These are phyloP conservation scores for Stomorhina lunata DNA, from an alignment of 2,888 invertebrate genomes.

Conservation along the genomic window DNA sequence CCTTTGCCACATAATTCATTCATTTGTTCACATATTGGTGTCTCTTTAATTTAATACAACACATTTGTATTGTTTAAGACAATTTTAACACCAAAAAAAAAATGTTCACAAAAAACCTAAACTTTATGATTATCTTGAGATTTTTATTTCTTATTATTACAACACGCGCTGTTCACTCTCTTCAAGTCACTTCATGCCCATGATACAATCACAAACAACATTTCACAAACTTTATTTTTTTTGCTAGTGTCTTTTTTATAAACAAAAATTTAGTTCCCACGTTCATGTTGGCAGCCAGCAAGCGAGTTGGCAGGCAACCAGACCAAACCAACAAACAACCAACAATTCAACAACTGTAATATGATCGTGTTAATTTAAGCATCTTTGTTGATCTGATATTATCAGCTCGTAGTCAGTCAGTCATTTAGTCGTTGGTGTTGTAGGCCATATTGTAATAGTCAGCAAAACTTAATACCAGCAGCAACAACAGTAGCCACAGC, in stretches of 20 bases:
- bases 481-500: constrained; percentile 24
- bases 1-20: constrained; percentile 36
- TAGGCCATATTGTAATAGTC: constrained; percentile 28
- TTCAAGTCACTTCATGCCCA: constrained; percentile 47
- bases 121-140: constrained; percentile 32
- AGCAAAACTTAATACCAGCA: constrained; percentile 34
- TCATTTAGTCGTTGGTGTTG: constrained; percentile 8
- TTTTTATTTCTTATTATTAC: constrained; percentile 53
- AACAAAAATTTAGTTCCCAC: constrained; percentile 67
- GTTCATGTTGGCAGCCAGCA: constrained; percentile 62
- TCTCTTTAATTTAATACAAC: constrained; percentile 52
- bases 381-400: constrained; percentile 60
- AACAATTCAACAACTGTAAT: constrained; percentile 55
- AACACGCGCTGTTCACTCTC: constrained; percentile 62
- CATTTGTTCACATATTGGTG: constrained; percentile 1
- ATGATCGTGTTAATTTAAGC: constrained; percentile 67
- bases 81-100: neutral
- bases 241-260: constrained; percentile 38
- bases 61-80: constrained; percentile 17
- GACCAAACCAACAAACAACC: constrained; percentile 34
- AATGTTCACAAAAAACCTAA: neutral
- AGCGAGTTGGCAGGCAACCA: constrained; percentile 13
- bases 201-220: constrained; percentile 59
- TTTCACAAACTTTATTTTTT: constrained; percentile 44
- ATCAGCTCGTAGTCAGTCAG: constrained; percentile 22